Base-by-base conservation (phyloP, 1,140 invertebrate genomes). In the Asobara japonica region DNA sequence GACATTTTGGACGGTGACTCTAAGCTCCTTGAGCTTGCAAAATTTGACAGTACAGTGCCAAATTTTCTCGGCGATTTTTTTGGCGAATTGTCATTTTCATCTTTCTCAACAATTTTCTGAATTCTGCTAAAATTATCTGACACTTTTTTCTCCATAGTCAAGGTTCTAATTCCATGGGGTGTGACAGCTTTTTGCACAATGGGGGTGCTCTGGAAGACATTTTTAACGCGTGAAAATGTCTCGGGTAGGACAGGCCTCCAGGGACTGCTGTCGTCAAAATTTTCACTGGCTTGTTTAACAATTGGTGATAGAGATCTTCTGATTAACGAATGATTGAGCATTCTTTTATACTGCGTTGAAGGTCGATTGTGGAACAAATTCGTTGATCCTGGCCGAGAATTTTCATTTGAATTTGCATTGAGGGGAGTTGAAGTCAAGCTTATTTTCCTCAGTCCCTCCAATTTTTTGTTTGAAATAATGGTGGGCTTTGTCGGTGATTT, bases 131-230 rank as follows among this genome's bases (percentile, higher is more conserved):
- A n/a, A n/a, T n/a, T n/a, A n/a, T n/a, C n/a, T 56, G 20, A 61
- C 29, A 11, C 31, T 48, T 71, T 68, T 8, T 70, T 71, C 36
- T 71, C 38, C 27, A 22, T 38, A 68, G 33, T 13, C 18, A 48
- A 13, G 20, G 29, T 18, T 18, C 45, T 8, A 62, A 75, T 76
- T 16, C 60, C 73, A 30, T 62, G 25, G 29, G 13, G 13, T 31
- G n/a, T 1, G 41, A 22, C 16, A 45, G 13, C 3, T 41, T 75
- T 77, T 8, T 72, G 73, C 3, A 60, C 71, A 68, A 79, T 76
- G 0, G 84, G 84, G 22, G 84, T 85, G 64, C 84, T 85, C 65
- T 85, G 84, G 27, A 81, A 70, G 11, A 82, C 64, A 27, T 76
- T 76, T 56, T 77, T 74, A 4, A 83, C 69, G 20, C 75, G 74